Evolutionary conservation across 2,113 vertebrate species (phyloP).

Genomic region (Cryptoleucopteryx plumbea): DNA sequence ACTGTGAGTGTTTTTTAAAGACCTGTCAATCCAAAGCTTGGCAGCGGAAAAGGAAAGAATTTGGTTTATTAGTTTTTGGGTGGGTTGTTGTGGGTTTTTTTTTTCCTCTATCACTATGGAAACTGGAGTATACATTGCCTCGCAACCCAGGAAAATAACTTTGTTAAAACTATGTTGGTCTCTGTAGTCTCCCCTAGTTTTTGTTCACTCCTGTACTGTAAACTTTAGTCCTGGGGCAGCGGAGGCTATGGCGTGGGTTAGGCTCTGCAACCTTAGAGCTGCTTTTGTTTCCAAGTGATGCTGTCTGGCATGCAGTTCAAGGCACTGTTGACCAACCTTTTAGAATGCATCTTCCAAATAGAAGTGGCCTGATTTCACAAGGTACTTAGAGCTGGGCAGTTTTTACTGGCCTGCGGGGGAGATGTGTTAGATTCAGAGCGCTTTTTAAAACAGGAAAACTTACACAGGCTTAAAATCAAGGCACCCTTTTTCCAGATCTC

Average conservation of each 20-base stretch:
- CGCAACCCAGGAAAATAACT: neutral
- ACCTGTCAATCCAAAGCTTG: slow-evolving; percentile 49
- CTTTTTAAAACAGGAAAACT: neutral
- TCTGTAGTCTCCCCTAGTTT: neutral
- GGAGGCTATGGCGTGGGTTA: fast-evolving
- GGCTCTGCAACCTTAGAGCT: neutral
- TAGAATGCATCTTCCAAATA: neutral
- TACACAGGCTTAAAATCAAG: neutral
- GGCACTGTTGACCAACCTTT: neutral
- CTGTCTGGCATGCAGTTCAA: neutral
- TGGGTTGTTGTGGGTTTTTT: neutral
- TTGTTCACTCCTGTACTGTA: neutral
- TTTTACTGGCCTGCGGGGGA: neutral
- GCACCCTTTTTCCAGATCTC: neutral
- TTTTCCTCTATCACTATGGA: slow-evolving; percentile 1
- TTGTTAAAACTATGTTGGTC: neutral
- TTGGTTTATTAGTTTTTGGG: slow-evolving; percentile 36
- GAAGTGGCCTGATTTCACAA: neutral
- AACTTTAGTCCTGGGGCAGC: neutral
- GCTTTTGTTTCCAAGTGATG: neutral
- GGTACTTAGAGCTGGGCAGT: neutral
- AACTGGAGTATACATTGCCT: slow-evolving; percentile 47
- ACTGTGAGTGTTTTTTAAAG: slow-evolving; percentile 46
- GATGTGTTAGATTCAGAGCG: neutral
- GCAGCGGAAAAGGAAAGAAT: slow-evolving; percentile 58